Evolutionary conservation across 2,888 invertebrate genomes (phyloP).

Genomic region (Cecidostiba fungosa): DNA sequence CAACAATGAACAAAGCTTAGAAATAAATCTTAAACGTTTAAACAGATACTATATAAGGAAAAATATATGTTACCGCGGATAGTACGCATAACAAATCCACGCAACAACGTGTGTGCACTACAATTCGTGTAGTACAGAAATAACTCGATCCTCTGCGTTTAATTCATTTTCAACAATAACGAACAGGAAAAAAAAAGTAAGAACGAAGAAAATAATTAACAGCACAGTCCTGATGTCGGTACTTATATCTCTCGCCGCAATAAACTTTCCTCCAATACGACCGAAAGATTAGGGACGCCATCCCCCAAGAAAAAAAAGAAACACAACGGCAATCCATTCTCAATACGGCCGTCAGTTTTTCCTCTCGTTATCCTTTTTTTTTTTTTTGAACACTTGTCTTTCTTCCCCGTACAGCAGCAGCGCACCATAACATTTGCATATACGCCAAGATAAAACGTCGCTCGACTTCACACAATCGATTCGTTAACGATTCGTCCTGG

Average conservation of each 20-base stretch:
- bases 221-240: background rate
- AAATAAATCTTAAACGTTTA: background rate
- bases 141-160: background rate
- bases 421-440: constrained; percentile 41
- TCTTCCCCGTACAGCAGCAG: background rate
- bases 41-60: background rate
- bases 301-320: too few species aligned
- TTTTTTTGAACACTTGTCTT: background rate
- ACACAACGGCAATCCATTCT: constrained; percentile 15
- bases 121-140: background rate
- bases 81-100: background rate
- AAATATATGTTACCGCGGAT: background rate
- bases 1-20: background rate
- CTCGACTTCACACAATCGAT: background rate
- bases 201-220: too few species aligned
- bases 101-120: background rate
- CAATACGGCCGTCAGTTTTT: constrained; percentile 23
- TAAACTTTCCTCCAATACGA: background rate
- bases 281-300: constrained; percentile 23
- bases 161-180: background rate
- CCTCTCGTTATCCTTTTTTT: constrained; percentile 8
- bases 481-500: background rate
- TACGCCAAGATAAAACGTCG: constrained; percentile 1
- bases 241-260: background rate
- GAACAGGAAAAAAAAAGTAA: background rate